phyloP scores from a whole-genome alignment of 2,113 vertebrate species.

The Phyllostomus discolor region DNA sequence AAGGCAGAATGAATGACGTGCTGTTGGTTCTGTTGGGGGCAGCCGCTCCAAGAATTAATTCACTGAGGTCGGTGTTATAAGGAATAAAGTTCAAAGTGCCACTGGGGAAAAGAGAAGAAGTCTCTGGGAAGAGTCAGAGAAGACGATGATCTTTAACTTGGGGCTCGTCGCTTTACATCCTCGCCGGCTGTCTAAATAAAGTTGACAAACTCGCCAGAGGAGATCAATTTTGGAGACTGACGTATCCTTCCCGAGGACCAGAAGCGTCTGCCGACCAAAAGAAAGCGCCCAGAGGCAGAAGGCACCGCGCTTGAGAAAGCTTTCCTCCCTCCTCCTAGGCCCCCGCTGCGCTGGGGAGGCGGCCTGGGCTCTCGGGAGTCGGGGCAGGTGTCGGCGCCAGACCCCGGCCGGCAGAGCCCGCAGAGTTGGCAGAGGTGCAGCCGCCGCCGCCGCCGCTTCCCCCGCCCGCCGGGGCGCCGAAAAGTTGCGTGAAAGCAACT shows the following conservation, averaged over 20 bases:
- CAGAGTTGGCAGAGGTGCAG: background rate
- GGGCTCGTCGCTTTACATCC: background rate
- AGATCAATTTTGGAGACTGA: background rate
- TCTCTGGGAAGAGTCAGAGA: background rate
- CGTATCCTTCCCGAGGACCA: background rate
- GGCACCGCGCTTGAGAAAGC: background rate
- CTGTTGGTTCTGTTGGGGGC: background rate
- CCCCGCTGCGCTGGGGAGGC: background rate
- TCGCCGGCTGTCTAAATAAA: background rate
- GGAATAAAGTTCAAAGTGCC: background rate
- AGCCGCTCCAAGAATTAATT: too few species aligned
- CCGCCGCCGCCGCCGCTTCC: background rate
- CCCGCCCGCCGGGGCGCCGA: background rate
- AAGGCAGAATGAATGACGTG: background rate
- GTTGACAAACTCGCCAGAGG: background rate
- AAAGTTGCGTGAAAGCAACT: conserved; percentile 54
- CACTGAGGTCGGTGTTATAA: background rate
- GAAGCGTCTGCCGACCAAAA: background rate
- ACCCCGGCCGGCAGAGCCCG: background rate
- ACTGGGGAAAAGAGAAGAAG: background rate
- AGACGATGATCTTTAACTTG: background rate
- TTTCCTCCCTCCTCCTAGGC: background rate
- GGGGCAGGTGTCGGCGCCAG: background rate
- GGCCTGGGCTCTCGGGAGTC: background rate
- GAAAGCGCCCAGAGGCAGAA: background rate